Percentiles rank a stretch among this genome's conserved stretches.
These are phyloP conservation scores for Campylorhamphus procurvoides DNA, from an alignment of 2,113 vertebrate species.

Conservation along the genomic window DNA sequence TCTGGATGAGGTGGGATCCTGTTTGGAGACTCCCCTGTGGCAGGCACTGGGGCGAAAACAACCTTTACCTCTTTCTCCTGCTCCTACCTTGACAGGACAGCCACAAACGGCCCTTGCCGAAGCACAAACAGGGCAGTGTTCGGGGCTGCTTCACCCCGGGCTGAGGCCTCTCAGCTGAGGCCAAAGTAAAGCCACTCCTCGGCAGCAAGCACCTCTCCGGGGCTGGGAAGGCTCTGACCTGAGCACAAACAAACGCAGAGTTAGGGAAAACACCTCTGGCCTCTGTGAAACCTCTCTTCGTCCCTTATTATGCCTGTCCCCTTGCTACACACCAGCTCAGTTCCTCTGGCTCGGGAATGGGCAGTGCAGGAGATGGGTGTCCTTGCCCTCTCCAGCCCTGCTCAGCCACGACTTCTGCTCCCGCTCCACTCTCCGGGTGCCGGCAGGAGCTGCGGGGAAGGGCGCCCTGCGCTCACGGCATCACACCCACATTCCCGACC, in stretches of 20 bases:
- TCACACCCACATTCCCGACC: neutral
- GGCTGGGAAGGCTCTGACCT: neutral
- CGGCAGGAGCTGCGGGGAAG: neutral
- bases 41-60: neutral
- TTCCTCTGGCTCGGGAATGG: neutral
- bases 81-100: neutral
- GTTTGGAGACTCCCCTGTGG: neutral
- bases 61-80: rapidly evolving
- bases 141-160: rapidly evolving
- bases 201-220: neutral
- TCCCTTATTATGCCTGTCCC: neutral
- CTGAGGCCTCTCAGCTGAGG: neutral
- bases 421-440: neutral
- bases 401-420: rapidly evolving
- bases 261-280: neutral
- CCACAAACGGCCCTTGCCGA: neutral
- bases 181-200: constrained; percentile 39
- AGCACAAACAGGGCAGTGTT: constrained; percentile 40
- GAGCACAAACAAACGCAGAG: neutral
- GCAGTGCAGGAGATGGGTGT: neutral
- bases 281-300: neutral
- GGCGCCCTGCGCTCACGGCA: rapidly evolving
- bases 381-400: neutral
- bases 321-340: neutral
- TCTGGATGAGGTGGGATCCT: neutral